A percentile compares a stretch with the other conserved stretches of the same genome.
Conservation (phyloP, 2,797 vertebrate species). For the Loris lydekkerianus region DNA sequence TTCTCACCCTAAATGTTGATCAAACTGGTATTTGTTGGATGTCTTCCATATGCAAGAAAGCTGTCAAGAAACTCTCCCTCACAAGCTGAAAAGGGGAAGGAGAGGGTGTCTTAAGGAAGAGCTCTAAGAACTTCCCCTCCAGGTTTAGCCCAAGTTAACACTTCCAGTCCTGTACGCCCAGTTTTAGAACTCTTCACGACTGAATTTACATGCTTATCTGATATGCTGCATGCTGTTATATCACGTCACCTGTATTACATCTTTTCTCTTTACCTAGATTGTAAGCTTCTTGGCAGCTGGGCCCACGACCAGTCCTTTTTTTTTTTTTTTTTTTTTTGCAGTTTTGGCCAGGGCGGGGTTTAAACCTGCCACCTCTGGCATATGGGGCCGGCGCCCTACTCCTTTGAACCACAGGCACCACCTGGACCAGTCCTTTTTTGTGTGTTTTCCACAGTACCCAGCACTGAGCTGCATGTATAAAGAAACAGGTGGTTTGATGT, state of each 20-base stretch:
- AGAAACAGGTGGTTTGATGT: neutral
- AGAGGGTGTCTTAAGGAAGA: slow-evolving; percentile 22
- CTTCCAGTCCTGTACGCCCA: neutral
- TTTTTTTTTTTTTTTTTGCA: too few relatives aligned
- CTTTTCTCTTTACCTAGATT: neutral
- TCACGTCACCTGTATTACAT: neutral
- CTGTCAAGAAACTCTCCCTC: neutral
- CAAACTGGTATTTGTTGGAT: neutral
- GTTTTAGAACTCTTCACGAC: neutral
- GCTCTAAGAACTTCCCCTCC: neutral
- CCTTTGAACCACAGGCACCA: too few relatives aligned
- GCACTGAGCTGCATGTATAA: neutral
- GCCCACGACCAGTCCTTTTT: too few relatives aligned
- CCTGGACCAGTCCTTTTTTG: too few relatives aligned
- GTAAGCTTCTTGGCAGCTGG: neutral
- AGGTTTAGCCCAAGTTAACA: neutral
- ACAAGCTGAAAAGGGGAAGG: slow-evolving; percentile 2
- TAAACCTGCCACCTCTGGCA: too few relatives aligned
- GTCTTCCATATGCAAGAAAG: neutral
- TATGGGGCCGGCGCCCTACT: too few relatives aligned
- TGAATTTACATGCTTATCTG: neutral
- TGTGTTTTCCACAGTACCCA: neutral
- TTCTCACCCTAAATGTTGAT: neutral
- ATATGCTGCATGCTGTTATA: neutral
- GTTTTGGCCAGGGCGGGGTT: too few relatives aligned